phyloP scores from a whole-genome alignment of 2,797 vertebrate genomes.

The Scolopax bukidnonensis region DNA sequence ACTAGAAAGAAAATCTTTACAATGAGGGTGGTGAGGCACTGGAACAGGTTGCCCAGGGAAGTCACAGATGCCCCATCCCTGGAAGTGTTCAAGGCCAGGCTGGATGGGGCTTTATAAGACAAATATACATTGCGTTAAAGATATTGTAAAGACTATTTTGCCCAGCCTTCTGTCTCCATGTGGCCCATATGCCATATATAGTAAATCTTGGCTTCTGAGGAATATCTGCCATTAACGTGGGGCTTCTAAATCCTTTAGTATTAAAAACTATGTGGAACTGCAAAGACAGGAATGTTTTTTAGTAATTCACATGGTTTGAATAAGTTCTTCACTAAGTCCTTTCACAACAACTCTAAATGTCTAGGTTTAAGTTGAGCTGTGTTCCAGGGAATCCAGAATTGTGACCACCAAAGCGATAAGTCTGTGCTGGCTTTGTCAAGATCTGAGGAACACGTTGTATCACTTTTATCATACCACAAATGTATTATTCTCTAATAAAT shows the following conservation, averaged over 20 bases:
- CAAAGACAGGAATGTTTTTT: background rate
- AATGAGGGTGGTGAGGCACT: no score
- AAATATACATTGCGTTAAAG: background rate
- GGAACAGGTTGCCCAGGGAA: no score
- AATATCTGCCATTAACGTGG: background rate
- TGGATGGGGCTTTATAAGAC: background rate
- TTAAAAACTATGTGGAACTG: background rate
- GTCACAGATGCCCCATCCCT: no score
- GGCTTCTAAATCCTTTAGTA: background rate
- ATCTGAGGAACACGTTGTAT: background rate
- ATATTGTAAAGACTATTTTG: background rate
- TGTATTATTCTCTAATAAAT: background rate
- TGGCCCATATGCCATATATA: rapidly evolving
- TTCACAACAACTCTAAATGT: background rate
- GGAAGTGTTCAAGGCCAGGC: no score
- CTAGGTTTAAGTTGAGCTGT: background rate
- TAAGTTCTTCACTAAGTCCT: background rate
- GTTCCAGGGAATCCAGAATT: background rate
- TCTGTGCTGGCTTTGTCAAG: background rate
- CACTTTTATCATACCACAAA: background rate
- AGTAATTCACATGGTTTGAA: background rate
- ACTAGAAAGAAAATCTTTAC: no score
- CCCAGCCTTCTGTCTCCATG: background rate
- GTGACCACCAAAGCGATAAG: background rate
- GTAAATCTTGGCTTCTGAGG: background rate